These are phyloP conservation scores for Hyperoplus lanceolatus DNA, from an alignment of 2,797 vertebrate species.

Conservation along the genomic window DNA sequence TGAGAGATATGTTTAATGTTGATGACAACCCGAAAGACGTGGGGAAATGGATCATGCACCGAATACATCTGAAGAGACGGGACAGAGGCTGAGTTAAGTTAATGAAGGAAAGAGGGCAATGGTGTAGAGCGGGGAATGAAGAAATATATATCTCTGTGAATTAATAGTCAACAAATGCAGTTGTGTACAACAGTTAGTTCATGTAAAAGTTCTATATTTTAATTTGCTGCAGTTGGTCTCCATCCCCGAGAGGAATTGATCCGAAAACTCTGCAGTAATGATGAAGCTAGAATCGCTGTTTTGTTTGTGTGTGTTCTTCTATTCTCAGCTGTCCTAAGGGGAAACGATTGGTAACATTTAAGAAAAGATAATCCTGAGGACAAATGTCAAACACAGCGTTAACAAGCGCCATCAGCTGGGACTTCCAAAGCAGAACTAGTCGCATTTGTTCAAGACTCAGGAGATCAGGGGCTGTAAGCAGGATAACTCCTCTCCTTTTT, in stretches of 20 bases:
- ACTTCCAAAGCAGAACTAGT: background rate
- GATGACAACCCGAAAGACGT: constrained; percentile 45
- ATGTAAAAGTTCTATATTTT: constrained; percentile 17
- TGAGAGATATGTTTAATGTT: constrained; percentile 39
- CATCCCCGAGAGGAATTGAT: background rate
- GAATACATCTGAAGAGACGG: constrained; percentile 12
- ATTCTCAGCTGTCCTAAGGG: constrained; percentile 27
- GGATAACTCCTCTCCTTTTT: constrained; percentile 11
- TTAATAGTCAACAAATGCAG: constrained; percentile 22
- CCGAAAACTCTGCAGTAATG: background rate
- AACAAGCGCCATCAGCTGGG: constrained; percentile 7
- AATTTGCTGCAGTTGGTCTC: background rate
- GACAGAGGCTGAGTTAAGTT: constrained; percentile 29
- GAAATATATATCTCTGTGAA: constrained; percentile 3
- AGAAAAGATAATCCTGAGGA: background rate
- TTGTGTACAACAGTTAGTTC: background rate
- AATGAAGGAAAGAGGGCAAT: constrained; percentile 36
- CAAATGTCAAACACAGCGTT: background rate
- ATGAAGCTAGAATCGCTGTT: background rate
- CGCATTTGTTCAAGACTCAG: background rate
- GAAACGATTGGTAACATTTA: constrained; percentile 1
- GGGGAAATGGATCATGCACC: constrained; percentile 44
- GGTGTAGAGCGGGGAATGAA: constrained; percentile 26
- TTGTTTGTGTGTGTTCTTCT: constrained; percentile 13
- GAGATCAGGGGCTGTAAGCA: background rate